phyloP scores from a whole-genome alignment of 2,113 vertebrate species.

The Corynorhinus townsendii region DNA sequence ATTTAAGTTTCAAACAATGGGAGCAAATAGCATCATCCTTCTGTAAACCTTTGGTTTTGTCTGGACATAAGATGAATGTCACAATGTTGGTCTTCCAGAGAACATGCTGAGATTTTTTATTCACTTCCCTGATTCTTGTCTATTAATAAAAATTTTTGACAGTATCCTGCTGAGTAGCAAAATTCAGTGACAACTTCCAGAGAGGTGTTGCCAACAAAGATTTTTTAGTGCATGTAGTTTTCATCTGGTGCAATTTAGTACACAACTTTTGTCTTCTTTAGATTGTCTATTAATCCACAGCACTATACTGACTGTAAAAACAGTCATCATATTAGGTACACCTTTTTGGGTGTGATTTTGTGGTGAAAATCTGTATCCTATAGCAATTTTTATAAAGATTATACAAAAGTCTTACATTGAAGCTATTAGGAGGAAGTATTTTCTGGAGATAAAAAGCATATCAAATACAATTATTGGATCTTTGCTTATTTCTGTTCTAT shows the following conservation, averaged over 20 bases:
- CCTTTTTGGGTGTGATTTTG: neutral
- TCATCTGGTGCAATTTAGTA: slow-evolving; percentile 41
- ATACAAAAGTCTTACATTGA: neutral
- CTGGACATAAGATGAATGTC: slow-evolving; percentile 53
- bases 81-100: slow-evolving; percentile 55
- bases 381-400: neutral
- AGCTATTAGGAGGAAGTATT: neutral
- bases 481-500: neutral
- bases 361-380: neutral
- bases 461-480: neutral
- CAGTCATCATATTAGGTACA: neutral
- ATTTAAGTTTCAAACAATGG: neutral
- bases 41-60: slow-evolving; percentile 32
- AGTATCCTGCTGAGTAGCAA: slow-evolving; percentile 61
- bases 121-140: slow-evolving; percentile 61
- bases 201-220: slow-evolving; percentile 48
- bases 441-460: neutral
- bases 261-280: slow-evolving; percentile 24
- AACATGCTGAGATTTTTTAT: slow-evolving; percentile 65
- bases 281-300: neutral
- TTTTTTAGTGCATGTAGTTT: slow-evolving; percentile 43
- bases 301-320: neutral
- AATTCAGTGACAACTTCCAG: slow-evolving; percentile 66
- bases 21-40: neutral
- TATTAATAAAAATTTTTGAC: slow-evolving; percentile 70